Evolutionary conservation across 1,140 invertebrate species (phyloP), one percentile per base, ranked within the genome.

Genomic region (Agraylea sexmaculata): DNA sequence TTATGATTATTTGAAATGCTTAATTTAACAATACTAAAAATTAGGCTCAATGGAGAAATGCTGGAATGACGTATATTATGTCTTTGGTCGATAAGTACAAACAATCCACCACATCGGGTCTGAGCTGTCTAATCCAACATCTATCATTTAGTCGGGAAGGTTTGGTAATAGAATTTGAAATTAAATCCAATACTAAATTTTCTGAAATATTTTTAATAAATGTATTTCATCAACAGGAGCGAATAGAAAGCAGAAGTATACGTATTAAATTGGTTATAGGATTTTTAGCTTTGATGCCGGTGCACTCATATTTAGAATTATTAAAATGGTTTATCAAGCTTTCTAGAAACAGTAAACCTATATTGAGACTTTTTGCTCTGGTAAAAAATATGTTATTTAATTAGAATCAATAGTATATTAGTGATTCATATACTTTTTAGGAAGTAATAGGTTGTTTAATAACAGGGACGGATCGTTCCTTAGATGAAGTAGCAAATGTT

Each of bases 251-350:
- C 15, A 32, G 47, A 22, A 30, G n/a, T 3, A 17, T 18, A 1
- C 36, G 43, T 1, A 41, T 49, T 2, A 40, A 40, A 22, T 23
- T 45, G 29, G 40, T 49, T 22, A 30, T 22, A 10, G 37, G 43
- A 13, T 27, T 49, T 6, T 28, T 45, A 12, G 29, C 36, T 20
- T 37, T 61, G 18, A 35, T 66, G 36, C 58, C 61, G 6, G 46
- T 46, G 1, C 54, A 54, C 38, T 46, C 56, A 1, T 60, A 63
- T 37, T 45, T 42, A 1, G 54, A 56, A 15, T 49, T 54, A 18
- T 52, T 65, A 0, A 54, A 58, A 33, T 67, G 64, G 64, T 33
- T 67, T 16, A 47, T 64, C 5, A 56, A 54, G 43, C 51, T 67
- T 18, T 59, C 59, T 7, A 54, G 53, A 11, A 61, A 57, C 13